These are phyloP conservation scores for Elysia crispata DNA, from an alignment of 2,888 invertebrate species.

Conservation along the genomic window DNA sequence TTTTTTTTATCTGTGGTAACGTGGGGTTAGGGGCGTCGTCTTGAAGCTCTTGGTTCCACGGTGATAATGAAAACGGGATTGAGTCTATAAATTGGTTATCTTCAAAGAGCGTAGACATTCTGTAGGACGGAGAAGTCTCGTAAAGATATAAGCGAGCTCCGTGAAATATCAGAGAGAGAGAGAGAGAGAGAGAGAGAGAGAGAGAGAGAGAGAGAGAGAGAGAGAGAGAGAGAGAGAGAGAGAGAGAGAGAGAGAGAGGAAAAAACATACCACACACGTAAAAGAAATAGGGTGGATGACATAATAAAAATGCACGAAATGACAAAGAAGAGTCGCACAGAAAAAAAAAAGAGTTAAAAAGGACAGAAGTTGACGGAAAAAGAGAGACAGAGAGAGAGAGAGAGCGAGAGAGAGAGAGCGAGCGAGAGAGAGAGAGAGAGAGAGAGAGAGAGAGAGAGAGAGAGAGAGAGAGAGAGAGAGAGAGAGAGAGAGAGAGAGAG, in stretches of 20 bases:
- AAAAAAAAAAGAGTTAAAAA: background rate
- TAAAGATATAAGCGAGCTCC: background rate
- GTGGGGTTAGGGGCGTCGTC: no score
- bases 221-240: conserved; percentile 10
- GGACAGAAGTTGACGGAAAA: background rate
- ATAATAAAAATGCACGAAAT: background rate
- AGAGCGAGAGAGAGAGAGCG: conserved; percentile 5
- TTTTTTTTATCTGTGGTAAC: no score
- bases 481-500: conserved; percentile 23
- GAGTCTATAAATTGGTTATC: no score
- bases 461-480: conserved; percentile 22
- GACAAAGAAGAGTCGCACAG: background rate
- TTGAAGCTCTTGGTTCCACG: no score
- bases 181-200: conserved; percentile 14
- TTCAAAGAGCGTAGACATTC: no score
- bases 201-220: conserved; percentile 5
- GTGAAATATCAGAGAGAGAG: background rate
- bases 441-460: conserved; percentile 19
- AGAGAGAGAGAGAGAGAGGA: background rate
- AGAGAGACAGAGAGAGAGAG: no score
- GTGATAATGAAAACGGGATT: no score
- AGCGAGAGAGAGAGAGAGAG: background rate
- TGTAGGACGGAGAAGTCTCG: no score
- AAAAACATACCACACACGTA: background rate
- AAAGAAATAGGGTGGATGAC: background rate